A percentile compares a stretch with the other conserved stretches of the same genome.
phyloP scores from a whole-genome alignment of 2,797 vertebrate genomes.

The Silurus lanzhouensis region DNA sequence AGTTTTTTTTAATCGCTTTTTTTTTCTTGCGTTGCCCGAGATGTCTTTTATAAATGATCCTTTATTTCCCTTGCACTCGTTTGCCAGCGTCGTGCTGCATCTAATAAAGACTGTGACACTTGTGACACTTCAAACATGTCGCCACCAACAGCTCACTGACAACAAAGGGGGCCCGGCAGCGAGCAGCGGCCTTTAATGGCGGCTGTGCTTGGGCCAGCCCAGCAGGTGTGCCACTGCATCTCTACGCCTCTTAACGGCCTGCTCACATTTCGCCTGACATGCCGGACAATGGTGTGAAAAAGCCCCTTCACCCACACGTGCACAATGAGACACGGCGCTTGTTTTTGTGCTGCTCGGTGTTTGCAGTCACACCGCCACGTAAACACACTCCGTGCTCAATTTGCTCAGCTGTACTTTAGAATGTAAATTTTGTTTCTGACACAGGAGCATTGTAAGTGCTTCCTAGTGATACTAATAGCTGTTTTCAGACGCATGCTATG shows the following conservation, averaged over 20 bases:
- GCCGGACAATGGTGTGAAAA: slow-evolving; percentile 85
- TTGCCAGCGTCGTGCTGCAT: slow-evolving; percentile 75
- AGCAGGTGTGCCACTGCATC: slow-evolving; percentile 92
- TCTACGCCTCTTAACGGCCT: slow-evolving; percentile 88
- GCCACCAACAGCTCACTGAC: slow-evolving; percentile 83
- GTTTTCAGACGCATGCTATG: background rate
- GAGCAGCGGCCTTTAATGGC: slow-evolving; percentile 81
- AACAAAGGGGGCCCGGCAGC: slow-evolving; percentile 82
- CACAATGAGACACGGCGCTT: slow-evolving; percentile 79
- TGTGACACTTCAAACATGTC: slow-evolving; percentile 87
- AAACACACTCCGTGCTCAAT: slow-evolving; percentile 43
- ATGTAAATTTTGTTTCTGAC: slow-evolving; percentile 33
- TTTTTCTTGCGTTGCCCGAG: slow-evolving; percentile 32
- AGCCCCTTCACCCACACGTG: slow-evolving; percentile 67
- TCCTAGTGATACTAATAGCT: slow-evolving; percentile 25
- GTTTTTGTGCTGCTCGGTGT: slow-evolving; percentile 47
- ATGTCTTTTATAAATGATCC: slow-evolving; percentile 50
- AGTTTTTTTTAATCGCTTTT: slow-evolving; percentile 51
- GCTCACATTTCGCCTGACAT: slow-evolving; percentile 89
- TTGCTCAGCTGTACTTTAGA: slow-evolving; percentile 31
- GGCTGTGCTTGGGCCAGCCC: slow-evolving; percentile 82
- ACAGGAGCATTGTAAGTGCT: slow-evolving; percentile 38
- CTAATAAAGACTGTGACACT: slow-evolving; percentile 88
- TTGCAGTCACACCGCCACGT: slow-evolving; percentile 37
- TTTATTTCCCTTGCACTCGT: slow-evolving; percentile 55